These are phyloP conservation scores for Sclerurus mexicanus DNA, from an alignment of 2,113 vertebrate species.

Conservation along the genomic window DNA sequence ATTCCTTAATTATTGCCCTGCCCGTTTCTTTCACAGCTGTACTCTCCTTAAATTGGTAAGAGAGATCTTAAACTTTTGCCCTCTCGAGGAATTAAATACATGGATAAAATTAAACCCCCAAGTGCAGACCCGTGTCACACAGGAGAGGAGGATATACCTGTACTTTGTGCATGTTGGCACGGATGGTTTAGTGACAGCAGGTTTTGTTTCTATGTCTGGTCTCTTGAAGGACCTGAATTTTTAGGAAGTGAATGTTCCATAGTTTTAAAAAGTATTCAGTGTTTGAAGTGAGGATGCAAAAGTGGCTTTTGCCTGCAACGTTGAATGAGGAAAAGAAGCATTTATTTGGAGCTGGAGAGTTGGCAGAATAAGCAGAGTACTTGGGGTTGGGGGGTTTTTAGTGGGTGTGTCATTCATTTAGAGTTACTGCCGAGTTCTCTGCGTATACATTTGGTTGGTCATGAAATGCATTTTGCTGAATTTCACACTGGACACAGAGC, in stretches of 20 bases:
- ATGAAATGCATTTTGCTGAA: background rate
- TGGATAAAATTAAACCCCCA: background rate
- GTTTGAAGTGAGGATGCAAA: background rate
- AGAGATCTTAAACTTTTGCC: background rate
- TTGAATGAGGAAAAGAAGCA: background rate
- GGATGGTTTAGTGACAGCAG: background rate
- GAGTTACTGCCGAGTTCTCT: background rate
- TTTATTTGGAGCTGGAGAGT: background rate
- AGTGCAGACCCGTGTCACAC: rapidly evolving
- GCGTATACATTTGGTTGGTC: rapidly evolving
- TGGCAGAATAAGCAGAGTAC: background rate
- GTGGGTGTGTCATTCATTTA: background rate
- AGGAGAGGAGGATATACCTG: background rate
- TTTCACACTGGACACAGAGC: background rate
- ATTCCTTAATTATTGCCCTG: background rate
- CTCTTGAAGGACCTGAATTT: background rate
- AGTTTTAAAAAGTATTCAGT: background rate
- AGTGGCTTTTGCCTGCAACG: background rate
- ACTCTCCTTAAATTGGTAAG: background rate
- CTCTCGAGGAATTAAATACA: background rate
- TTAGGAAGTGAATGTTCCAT: background rate
- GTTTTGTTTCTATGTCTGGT: background rate
- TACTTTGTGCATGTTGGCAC: background rate
- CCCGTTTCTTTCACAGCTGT: background rate
- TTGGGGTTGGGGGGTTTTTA: background rate